Conservation (phyloP, 2,113 vertebrate genomes). For the Lepisosteus oculatus region DNA sequence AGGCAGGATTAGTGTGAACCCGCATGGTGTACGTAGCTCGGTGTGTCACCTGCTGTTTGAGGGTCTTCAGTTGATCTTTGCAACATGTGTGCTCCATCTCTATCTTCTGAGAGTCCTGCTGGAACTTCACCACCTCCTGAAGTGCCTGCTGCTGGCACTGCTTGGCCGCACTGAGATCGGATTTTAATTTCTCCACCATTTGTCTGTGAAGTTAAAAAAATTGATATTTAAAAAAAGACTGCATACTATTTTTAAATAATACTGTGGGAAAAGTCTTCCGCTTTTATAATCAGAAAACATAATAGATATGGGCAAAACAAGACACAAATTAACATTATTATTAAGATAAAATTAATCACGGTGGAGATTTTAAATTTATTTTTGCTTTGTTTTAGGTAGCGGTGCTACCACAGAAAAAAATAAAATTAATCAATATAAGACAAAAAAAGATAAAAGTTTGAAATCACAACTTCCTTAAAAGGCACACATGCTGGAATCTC, state of each 20-base stretch:
- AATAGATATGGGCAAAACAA: too few relatives aligned
- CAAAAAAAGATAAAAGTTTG: constrained; percentile 9
- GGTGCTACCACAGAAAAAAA: too few relatives aligned
- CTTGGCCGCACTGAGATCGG: constrained; percentile 38
- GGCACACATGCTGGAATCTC: background rate
- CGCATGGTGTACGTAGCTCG: background rate
- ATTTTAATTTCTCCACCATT: constrained; percentile 39
- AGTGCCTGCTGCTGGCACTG: constrained; percentile 39
- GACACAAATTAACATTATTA: too few relatives aligned
- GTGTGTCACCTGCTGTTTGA: constrained; percentile 34
- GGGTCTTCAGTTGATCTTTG: constrained; percentile 27
- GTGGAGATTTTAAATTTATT: too few relatives aligned
- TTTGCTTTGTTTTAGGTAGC: too few relatives aligned
- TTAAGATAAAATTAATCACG: too few relatives aligned
- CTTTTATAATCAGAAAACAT: too few relatives aligned
- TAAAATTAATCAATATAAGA: background rate
- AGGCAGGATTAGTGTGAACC: background rate
- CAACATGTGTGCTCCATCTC: constrained; percentile 35
- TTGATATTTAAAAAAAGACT: too few relatives aligned
- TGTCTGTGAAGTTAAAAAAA: constrained; percentile 29
- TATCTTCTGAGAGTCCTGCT: constrained; percentile 26
- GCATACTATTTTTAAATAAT: too few relatives aligned
- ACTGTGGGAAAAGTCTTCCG: too few relatives aligned
- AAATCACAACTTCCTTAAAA: constrained; percentile 9
- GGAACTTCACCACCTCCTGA: constrained; percentile 25